Base-by-base conservation (phyloP, 2,113 vertebrate genomes). In the Corvus hawaiiensis region DNA sequence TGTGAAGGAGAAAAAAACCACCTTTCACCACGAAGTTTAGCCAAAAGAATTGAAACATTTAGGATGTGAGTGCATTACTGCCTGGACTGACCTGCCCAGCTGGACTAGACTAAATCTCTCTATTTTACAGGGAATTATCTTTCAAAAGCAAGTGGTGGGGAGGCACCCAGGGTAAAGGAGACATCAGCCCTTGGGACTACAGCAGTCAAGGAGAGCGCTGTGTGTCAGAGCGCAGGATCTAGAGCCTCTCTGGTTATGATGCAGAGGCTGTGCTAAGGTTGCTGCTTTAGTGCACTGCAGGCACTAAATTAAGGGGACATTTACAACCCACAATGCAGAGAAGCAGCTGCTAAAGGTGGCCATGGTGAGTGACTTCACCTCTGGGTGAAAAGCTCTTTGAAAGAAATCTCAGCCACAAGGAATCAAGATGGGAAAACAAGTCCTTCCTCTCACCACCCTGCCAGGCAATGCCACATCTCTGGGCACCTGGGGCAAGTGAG, bases 221-320 rank as follows among this genome's bases (percentile, higher is more conserved):
- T 19, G 41, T 62, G 90, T 66, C 84, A 92, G 23, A 89, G 61
- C 61, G 75, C 35, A 68, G 69, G 18, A 79, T 84, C 77, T 10
- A 22, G 32, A 96, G 84, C 43, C 51, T 83, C 84, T 76, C 41
- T 63, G 39, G 93, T 95, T 91, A 39, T 76, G 90, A 96, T 90
- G 91, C 92, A 95, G 87, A 91, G 82, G 43, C 93, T 94, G 84
- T 86, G 84, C 87, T 85, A 93, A 91, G 82, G 91, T 73, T 95
- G 90, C 91, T 93, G 94, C 93, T 96, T 96, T 95, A 96, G 95
- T 93, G 91, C 93, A 90, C 89, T 93, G 95, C 94, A 96, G 93
- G 93, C 93, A 96, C 79, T 96, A 97, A 97, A 97, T 97, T 93
- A 96, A 87, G 82, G 72, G 91, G 94, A 95, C 87, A 63, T 97